phyloP scores from a whole-genome alignment of 2,888 invertebrate species.

The Drosophila cognata region DNA sequence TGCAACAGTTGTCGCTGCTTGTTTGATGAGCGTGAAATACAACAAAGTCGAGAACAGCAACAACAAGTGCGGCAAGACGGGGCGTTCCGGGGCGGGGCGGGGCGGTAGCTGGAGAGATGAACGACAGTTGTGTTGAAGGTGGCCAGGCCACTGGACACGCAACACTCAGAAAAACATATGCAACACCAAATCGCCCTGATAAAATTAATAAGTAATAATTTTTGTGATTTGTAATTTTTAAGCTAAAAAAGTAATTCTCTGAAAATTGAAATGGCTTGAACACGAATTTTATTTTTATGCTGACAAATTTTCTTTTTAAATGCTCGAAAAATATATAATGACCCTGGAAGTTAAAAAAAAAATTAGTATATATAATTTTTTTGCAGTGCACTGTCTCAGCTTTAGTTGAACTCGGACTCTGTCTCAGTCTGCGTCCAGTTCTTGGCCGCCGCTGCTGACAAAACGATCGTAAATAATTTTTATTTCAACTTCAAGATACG shows the following conservation, averaged over 20 bases:
- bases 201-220: background rate
- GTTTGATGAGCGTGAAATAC: constrained; percentile 79
- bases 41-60: constrained; percentile 73
- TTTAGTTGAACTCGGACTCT: constrained; percentile 9
- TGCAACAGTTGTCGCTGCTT: constrained; percentile 76
- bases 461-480: constrained; percentile 85
- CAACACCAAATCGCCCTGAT: background rate
- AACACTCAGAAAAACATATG: constrained; percentile 1
- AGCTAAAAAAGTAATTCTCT: background rate
- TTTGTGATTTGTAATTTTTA: background rate
- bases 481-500: constrained; percentile 80
- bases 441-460: constrained; percentile 73
- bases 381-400: constrained; percentile 5
- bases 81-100: constrained; percentile 38
- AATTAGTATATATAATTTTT: background rate
- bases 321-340: background rate
- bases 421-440: constrained; percentile 61
- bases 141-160: constrained; percentile 62
- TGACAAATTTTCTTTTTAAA: background rate
- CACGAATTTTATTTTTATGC: background rate
- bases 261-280: background rate
- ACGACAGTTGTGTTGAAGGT: constrained; percentile 72
- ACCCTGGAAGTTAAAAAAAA: background rate
- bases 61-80: constrained; percentile 61
- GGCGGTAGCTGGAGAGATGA: constrained; percentile 36